Conservation (phyloP, 1,140 invertebrate genomes). For the Brachionus rotundiformis region DNA sequence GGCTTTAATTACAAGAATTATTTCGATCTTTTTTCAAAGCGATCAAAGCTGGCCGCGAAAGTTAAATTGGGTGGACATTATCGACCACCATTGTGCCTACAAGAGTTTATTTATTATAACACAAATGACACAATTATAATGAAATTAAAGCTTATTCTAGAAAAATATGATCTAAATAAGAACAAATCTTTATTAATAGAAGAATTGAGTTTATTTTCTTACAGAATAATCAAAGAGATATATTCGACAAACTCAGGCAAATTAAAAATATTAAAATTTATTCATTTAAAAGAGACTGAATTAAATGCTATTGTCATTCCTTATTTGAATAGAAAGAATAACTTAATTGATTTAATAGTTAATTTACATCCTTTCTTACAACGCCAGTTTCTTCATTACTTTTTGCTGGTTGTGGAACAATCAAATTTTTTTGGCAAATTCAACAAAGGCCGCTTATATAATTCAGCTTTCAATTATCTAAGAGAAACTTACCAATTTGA, state of each 20-base stretch:
- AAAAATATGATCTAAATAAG: background rate
- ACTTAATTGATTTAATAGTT: conserved; percentile 77
- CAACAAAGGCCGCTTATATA: conserved; percentile 48
- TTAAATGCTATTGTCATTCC: conserved; percentile 73
- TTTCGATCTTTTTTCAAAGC: background rate
- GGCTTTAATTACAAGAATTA: background rate
- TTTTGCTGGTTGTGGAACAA: conserved; percentile 87
- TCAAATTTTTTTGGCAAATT: background rate
- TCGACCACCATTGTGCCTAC: conserved; percentile 4
- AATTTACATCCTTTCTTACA: conserved; percentile 87
- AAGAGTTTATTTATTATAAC: conserved; percentile 16
- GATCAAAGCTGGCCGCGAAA: background rate
- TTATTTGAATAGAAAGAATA: conserved; percentile 77
- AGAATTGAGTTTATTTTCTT: background rate
- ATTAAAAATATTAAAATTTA: background rate
- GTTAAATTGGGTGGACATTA: background rate
- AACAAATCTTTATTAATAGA: background rate
- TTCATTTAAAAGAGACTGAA: conserved; percentile 14
- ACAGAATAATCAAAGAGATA: background rate
- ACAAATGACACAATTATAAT: background rate
- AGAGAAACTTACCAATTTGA: background rate
- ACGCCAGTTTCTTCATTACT: conserved; percentile 80
- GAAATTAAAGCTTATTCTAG: background rate
- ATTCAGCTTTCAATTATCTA: conserved; percentile 6
- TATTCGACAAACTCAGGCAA: background rate